These are phyloP conservation scores for Arge pagana DNA, from an alignment of 2,888 invertebrate species.

Conservation along the genomic window DNA sequence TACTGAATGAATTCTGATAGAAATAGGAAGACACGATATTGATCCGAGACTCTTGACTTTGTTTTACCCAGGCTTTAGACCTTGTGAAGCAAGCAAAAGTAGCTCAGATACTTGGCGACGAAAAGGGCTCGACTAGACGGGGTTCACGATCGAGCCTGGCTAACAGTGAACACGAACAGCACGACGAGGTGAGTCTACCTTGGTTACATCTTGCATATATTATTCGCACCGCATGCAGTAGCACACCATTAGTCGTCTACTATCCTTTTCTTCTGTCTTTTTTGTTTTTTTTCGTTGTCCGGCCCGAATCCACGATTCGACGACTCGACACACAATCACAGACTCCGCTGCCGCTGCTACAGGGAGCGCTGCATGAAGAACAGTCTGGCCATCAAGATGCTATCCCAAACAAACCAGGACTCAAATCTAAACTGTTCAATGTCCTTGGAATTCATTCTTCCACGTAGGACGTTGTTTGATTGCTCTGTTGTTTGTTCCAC, in stretches of 20 bases:
- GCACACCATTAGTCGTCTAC: slow-evolving; percentile 52
- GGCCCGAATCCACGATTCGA: slow-evolving; percentile 50
- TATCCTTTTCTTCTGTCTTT: slow-evolving; percentile 53
- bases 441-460: slow-evolving; percentile 79
- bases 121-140: slow-evolving; percentile 69
- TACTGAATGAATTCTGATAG: too few species aligned
- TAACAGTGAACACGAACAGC: slow-evolving; percentile 71
- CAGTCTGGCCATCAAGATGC: slow-evolving; percentile 54
- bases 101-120: slow-evolving; percentile 71
- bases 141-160: slow-evolving; percentile 74
- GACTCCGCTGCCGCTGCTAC: slow-evolving; percentile 63
- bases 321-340: slow-evolving; percentile 51
- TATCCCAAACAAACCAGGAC: slow-evolving; percentile 72
- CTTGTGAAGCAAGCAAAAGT: slow-evolving; percentile 91
- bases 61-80: slow-evolving; percentile 75
- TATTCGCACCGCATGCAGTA: slow-evolving; percentile 42
- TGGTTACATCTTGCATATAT: slow-evolving; percentile 7
- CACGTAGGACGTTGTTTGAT: slow-evolving; percentile 44
- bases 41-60: slow-evolving; percentile 4
- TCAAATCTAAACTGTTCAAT: slow-evolving; percentile 85
- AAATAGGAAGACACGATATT: too few species aligned
- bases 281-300: slow-evolving; percentile 58
- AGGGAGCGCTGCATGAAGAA: slow-evolving; percentile 71
- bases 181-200: slow-evolving; percentile 74
- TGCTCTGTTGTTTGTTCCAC: slow-evolving; percentile 28